Evolutionary conservation across 2,113 vertebrate genomes (phyloP).

Genomic region (Lagopus leucura): DNA sequence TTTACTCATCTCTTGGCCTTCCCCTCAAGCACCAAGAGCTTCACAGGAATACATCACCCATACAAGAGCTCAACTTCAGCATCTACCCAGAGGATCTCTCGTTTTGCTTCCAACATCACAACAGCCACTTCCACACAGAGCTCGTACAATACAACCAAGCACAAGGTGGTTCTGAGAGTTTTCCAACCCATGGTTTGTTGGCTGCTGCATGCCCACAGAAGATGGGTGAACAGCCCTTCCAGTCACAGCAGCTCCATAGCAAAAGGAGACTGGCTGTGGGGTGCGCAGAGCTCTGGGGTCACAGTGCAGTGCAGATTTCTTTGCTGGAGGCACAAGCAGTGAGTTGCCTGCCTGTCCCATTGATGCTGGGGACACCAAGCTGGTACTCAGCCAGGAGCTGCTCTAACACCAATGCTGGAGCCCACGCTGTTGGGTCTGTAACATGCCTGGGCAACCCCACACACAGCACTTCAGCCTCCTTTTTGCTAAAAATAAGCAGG

Average conservation of each 20-base stretch:
- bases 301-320: fast-evolving
- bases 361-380: neutral
- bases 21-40: neutral
- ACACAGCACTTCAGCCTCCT: neutral
- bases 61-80: neutral
- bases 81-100: neutral
- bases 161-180: neutral
- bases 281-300: neutral
- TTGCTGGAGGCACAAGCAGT: neutral
- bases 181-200: neutral
- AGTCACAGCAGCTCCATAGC: fast-evolving
- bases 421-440: neutral
- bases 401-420: neutral
- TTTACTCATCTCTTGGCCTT: neutral
- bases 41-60: neutral
- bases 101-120: neutral
- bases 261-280: fast-evolving
- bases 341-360: fast-evolving
- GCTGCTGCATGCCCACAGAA: neutral
- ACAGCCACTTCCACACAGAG: fast-evolving
- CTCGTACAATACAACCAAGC: fast-evolving
- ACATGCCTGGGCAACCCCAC: neutral
- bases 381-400: neutral
- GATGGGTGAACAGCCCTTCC: fast-evolving
- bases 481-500: neutral